Base-by-base conservation (phyloP, 2,888 invertebrate species). In the Drosophila siamana region DNA sequence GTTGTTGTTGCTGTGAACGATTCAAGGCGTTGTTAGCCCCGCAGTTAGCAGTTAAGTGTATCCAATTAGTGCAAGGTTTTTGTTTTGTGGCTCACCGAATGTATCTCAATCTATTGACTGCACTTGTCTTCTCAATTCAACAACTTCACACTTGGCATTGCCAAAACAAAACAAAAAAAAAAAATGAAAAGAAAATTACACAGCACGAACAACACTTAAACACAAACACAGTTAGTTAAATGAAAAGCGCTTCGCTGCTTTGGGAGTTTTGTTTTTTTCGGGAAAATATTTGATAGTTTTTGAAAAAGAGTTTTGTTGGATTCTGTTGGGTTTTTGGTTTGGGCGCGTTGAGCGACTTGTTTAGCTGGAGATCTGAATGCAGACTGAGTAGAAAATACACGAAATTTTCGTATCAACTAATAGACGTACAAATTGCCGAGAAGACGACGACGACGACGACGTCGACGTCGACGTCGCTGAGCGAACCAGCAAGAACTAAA, bases 301-400 rank as follows among this genome's bases (percentile, higher is more conserved):
- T n/a, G n/a, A n/a, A 63, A 38, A 51, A 38, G 15, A 22, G 41
- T 33, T 44, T 33, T 7, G 33, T 55, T 44, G 19, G 2, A 9
- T 26, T 47, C 41, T 52, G 52, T 30, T n/a, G n/a, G 59, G 8
- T 33, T 40, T 48, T 11, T 22, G 4, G 3, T 54, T 50, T 6
- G 36, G 56, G 54, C 64, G 63, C 65, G 71, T 65, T 57, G 16
- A 52, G 24, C 77, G 82, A 83, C 78, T 90, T 78, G 86, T 80
- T 79, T 85, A 65, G 83, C 65, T 83, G 86, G 76, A 88, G 88
- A 88, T 90, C 91, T 90, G 84, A 90, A 89, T 81, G 86, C 80
- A 88, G 89, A 90, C 90, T 90, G 90, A 90, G 68, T 77, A 78
- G 86, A 74, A 87, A 90, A 87, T 74, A 81, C 78, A 86, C 80